Conservation (phyloP, 2,888 invertebrate species). For the Caenorhabditis imperialis region DNA sequence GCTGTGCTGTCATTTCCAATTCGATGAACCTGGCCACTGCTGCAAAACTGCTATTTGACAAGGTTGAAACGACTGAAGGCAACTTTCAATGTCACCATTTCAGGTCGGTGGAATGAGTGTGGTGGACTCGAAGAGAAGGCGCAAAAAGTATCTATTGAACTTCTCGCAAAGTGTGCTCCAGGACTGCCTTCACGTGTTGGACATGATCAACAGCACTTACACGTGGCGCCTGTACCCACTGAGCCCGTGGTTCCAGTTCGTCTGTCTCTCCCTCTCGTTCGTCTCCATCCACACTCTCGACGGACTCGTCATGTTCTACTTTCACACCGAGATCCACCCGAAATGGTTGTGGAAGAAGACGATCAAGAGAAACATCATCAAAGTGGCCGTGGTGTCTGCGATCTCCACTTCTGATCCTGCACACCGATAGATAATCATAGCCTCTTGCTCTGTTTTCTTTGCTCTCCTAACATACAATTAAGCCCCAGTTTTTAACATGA, state of each 20-base stretch:
- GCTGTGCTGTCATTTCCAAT: conserved; percentile 34
- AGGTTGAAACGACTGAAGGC: not conserved
- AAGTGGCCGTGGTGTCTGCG: conserved; percentile 15
- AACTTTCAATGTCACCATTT: too few species aligned
- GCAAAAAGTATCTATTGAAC: conserved; percentile 29
- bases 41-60: conserved; percentile 26
- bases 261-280: conserved; percentile 31
- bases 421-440: too few species aligned
- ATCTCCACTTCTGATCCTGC: conserved; percentile 15
- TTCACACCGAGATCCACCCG: conserved; percentile 35
- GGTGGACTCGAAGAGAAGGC: conserved; percentile 23
- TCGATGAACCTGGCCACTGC: conserved; percentile 37
- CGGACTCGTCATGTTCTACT: conserved; percentile 40
- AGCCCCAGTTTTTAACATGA: too few species aligned
- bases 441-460: too few species aligned
- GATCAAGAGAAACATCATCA: conserved; percentile 21
- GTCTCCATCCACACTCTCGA: conserved; percentile 33
- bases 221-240: conserved; percentile 23
- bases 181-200: conserved; percentile 39
- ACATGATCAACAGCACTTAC: conserved; percentile 46
- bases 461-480: too few species aligned
- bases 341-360: conserved; percentile 37
- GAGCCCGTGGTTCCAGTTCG: conserved; percentile 28
- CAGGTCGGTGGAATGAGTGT: conserved; percentile 43
- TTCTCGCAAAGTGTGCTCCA: conserved; percentile 35